These are phyloP conservation scores for Rhineura floridana DNA, from an alignment of 2,113 vertebrate genomes.

Conservation along the genomic window DNA sequence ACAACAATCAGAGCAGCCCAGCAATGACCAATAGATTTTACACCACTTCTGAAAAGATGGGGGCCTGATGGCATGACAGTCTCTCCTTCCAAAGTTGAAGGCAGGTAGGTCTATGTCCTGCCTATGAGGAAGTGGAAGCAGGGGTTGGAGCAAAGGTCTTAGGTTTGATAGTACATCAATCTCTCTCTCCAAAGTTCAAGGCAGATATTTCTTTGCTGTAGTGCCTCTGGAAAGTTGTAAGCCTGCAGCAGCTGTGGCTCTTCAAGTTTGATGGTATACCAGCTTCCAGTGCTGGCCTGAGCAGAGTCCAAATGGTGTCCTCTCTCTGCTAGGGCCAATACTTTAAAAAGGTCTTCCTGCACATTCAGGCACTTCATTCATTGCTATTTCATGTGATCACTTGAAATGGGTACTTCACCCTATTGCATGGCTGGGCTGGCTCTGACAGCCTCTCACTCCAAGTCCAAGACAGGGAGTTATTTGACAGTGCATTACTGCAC, in stretches of 20 bases:
- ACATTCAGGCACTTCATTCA: neutral
- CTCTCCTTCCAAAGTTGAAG: neutral
- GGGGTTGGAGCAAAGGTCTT: neutral
- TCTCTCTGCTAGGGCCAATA: too few species aligned
- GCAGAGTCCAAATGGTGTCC: too few species aligned
- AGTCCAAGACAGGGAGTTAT: neutral
- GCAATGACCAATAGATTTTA: neutral
- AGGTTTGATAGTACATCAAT: neutral
- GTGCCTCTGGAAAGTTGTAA: neutral
- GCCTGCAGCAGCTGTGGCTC: neutral
- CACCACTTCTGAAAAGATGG: neutral
- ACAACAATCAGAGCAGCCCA: neutral
- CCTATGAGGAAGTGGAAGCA: neutral
- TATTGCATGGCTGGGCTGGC: too few species aligned
- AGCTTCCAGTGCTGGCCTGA: neutral
- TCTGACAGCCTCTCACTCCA: neutral
- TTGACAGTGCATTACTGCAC: too few species aligned
- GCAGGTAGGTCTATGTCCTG: neutral
- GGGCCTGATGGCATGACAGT: neutral
- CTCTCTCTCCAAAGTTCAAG: neutral
- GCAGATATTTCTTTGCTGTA: neutral
- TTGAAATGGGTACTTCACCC: too few species aligned
- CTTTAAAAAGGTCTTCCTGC: neutral
- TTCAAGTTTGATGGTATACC: neutral
- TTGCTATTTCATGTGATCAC: neutral